A percentile compares a stretch with the other conserved stretches of the same genome.
Evolutionary conservation across 2,113 vertebrate genomes (phyloP).

Genomic region (Phainopepla nitens): DNA sequence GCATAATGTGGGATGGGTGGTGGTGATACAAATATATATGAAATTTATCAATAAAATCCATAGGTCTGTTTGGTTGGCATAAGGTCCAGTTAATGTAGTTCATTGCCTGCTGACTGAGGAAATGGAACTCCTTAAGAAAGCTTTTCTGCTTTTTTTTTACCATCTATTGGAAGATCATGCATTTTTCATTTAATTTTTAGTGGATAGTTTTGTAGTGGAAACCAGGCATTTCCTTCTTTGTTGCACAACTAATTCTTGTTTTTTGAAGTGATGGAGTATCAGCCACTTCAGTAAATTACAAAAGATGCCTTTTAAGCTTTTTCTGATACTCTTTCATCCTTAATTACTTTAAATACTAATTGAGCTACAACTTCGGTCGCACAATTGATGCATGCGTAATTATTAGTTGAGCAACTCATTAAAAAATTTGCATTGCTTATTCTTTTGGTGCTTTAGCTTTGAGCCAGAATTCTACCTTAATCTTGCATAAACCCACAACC

Average conservation of each 20-base stretch:
- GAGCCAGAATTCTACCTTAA: not conserved
- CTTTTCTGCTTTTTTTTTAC: not conserved
- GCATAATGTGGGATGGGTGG: not conserved
- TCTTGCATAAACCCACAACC: not conserved
- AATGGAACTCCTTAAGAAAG: not conserved
- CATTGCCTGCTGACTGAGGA: not conserved
- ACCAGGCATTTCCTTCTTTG: not conserved
- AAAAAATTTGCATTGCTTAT: not conserved
- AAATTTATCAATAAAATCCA: not conserved
- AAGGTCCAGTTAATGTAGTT: not conserved
- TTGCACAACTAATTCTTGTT: not conserved
- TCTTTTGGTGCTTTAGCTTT: not conserved
- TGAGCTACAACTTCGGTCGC: constrained; percentile 14
- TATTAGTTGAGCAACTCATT: not conserved
- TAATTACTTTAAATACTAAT: constrained; percentile 43
- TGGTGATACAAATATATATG: not conserved
- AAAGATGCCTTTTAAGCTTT: not conserved
- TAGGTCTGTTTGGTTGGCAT: not conserved
- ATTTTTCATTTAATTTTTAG: not conserved
- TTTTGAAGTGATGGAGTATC: constrained; percentile 5
- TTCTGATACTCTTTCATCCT: not conserved
- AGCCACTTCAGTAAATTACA: not conserved
- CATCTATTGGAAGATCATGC: not conserved
- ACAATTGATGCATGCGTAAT: not conserved
- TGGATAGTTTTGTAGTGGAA: not conserved